Evolutionary conservation across 2,113 vertebrate species (phyloP), one percentile per base, ranked within the genome.

Genomic region (Ciconia maguari): DNA sequence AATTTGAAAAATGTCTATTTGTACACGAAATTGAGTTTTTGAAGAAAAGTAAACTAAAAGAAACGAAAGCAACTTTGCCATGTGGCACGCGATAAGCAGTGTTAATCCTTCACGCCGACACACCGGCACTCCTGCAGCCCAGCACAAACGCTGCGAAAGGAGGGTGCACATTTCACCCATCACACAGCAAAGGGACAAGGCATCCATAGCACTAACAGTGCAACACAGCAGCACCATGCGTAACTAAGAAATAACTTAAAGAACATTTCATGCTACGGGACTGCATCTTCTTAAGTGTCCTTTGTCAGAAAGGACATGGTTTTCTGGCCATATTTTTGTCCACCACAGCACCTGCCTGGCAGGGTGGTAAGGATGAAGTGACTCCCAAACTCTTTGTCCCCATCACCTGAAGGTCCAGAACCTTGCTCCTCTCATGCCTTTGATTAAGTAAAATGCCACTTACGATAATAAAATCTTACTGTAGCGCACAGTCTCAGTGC

Each of bases 161-260:
- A 66, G 34, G 13, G 5, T 6, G 41, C 1, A 0, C 10, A 1
- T 70, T 13, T 46, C 57, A 84, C 46, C 34, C 34, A 41, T 15
- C 60, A 34, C 30, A 19, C 16, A 25, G 11, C 29, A 79, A 48
- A 58, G 16, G 65, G 75, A 76, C 66, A 29, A 30, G 11, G 42
- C 9, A 60, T 3, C 61, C 2, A 0, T 0, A 24, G 65, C 60
- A 38, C 16, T 29, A 54, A 64, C 0, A 1, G 16, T 21, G 44
- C 22, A 49, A 52, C 14, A 18, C 42, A n/a, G 22, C 41, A 27
- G 42, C 29, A n/a, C 25, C 36, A 57, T 22, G 12, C 3, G 10
- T 3, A 46, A 66, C 61, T 55, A 11, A 60, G 41, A 85, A 93
- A 70, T 19, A 54, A 48, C 21, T 13, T 51, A 5, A 26, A 44